Percentiles rank a stretch among this genome's conserved stretches.
Evolutionary conservation across 2,888 invertebrate genomes (phyloP).

Genomic region (Drosophila melanosoma): DNA sequence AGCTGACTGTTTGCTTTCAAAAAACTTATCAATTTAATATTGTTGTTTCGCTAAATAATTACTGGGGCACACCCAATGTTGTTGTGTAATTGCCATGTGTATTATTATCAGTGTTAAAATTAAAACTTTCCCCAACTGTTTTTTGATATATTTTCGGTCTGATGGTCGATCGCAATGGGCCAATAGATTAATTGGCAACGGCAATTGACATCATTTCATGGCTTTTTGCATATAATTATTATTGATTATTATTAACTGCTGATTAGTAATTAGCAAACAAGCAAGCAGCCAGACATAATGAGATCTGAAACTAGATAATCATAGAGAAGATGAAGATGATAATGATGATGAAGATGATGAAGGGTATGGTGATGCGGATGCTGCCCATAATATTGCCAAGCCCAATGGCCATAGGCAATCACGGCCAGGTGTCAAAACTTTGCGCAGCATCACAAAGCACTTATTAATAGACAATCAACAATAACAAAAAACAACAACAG

Average conservation of each 20-base stretch:
- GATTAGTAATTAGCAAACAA: slow-evolving; percentile 23
- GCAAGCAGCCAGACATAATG: slow-evolving; percentile 6
- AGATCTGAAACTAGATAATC: neutral
- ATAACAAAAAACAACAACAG: neutral
- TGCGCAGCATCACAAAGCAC: slow-evolving; percentile 24
- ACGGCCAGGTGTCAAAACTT: slow-evolving; percentile 56
- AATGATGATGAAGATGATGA: neutral
- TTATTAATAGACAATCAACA: slow-evolving; percentile 24
- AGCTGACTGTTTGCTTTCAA: neutral
- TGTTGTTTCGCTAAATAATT: neutral
- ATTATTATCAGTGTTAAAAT: slow-evolving; percentile 7
- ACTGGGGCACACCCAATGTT: neutral
- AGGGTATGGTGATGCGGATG: slow-evolving; percentile 4
- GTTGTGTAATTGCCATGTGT: neutral
- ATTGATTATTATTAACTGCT: slow-evolving; percentile 22
- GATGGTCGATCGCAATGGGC: slow-evolving; percentile 23
- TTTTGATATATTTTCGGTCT: slow-evolving; percentile 7
- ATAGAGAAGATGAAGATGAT: neutral
- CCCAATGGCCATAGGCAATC: slow-evolving; percentile 7
- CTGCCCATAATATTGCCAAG: slow-evolving; percentile 3
- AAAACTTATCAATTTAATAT: neutral
- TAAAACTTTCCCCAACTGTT: neutral
- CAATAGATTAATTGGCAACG: slow-evolving; percentile 49
- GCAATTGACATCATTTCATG: slow-evolving; percentile 43
- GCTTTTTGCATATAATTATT: slow-evolving; percentile 27